These are phyloP conservation scores for Lateolabrax maculatus DNA, from an alignment of 2,797 vertebrate species.

Conservation along the genomic window DNA sequence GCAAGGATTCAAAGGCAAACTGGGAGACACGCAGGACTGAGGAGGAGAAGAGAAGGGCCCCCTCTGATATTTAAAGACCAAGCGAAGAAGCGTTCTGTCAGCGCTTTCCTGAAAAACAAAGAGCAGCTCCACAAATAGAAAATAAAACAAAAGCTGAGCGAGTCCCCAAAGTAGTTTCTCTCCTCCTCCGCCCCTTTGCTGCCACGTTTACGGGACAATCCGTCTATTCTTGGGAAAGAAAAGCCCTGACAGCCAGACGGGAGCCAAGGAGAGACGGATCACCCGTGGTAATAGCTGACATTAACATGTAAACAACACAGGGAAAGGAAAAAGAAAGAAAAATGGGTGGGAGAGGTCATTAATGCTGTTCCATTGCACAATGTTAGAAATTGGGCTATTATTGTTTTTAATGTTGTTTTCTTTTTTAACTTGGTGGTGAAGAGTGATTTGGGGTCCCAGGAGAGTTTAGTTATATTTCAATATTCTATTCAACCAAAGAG, in stretches of 20 bases:
- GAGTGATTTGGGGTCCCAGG: neutral
- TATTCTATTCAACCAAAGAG: neutral
- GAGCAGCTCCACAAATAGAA: slow-evolving; percentile 50
- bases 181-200: slow-evolving; percentile 48
- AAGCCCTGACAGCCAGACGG: slow-evolving; percentile 55
- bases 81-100: slow-evolving; percentile 28
- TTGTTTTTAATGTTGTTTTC: slow-evolving; percentile 1
- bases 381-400: neutral
- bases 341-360: slow-evolving; percentile 18
- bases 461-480: neutral
- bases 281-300: slow-evolving; percentile 31
- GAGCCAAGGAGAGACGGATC: slow-evolving; percentile 57
- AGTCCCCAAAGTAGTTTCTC: slow-evolving; percentile 29
- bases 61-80: slow-evolving; percentile 42
- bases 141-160: slow-evolving; percentile 52
- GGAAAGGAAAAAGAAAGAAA: neutral
- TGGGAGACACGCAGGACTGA: neutral
- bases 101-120: slow-evolving; percentile 38
- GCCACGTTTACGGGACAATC: slow-evolving; percentile 69
- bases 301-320: slow-evolving; percentile 54
- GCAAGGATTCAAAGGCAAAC: neutral
- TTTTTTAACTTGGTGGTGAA: slow-evolving; percentile 5
- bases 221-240: slow-evolving; percentile 63
- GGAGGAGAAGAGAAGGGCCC: neutral
- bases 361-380: slow-evolving; percentile 24